These are phyloP conservation scores for Bradypodion pumilum DNA, from an alignment of 2,797 vertebrate species.

Conservation along the genomic window DNA sequence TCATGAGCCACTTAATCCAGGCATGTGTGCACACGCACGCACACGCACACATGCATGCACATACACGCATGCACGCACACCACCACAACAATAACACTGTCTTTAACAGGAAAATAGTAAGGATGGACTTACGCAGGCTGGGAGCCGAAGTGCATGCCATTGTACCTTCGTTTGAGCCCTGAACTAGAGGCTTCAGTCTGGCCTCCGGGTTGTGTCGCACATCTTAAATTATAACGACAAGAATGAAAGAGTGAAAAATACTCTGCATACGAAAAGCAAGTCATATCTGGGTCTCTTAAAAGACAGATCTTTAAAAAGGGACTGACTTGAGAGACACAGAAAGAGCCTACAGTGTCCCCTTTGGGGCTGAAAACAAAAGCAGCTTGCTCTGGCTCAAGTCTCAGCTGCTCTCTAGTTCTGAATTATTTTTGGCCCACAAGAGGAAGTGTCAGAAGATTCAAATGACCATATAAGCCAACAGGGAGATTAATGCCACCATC, in stretches of 20 bases:
- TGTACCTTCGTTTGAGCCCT: conserved; percentile 81
- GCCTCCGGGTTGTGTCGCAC: conserved; percentile 50
- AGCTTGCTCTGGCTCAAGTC: conserved; percentile 71
- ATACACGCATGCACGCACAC: no score
- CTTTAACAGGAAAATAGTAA: conserved; percentile 12
- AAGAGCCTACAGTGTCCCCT: conserved; percentile 35
- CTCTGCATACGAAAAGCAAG: conserved; percentile 90
- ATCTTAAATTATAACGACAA: conserved; percentile 74
- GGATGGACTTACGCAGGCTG: conserved; percentile 75
- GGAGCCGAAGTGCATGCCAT: conserved; percentile 74
- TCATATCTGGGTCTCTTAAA: conserved; percentile 77
- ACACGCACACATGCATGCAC: no score
- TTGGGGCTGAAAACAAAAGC: conserved; percentile 74
- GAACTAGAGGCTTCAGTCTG: conserved; percentile 46
- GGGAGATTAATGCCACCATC: conserved; percentile 76
- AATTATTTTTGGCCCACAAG: conserved; percentile 94
- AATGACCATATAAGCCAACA: conserved; percentile 95
- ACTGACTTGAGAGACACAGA: conserved; percentile 24
- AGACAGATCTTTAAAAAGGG: conserved; percentile 39
- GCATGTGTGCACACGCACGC: no score
- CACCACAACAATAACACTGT: conserved; percentile 23
- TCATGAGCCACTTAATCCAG: neutral
- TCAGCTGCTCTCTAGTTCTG: conserved; percentile 85
- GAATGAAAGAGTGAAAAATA: conserved; percentile 92
- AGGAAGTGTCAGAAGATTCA: conserved; percentile 83